These are phyloP conservation scores for Hypselothyrea guttata DNA, from an alignment of 2,888 invertebrate genomes.

Conservation along the genomic window DNA sequence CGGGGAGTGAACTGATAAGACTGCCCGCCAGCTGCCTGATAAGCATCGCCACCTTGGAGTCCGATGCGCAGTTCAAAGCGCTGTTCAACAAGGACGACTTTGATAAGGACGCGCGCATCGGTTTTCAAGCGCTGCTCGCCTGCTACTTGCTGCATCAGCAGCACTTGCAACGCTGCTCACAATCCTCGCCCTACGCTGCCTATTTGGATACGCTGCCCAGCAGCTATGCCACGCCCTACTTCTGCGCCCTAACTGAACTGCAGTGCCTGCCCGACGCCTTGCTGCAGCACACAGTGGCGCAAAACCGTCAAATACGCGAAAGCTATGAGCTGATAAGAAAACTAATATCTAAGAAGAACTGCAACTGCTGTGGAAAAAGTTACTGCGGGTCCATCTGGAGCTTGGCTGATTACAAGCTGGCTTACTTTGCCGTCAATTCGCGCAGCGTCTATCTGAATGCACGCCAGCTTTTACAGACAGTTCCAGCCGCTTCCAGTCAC, in stretches of 20 bases:
- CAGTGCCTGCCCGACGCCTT: constrained; percentile 85
- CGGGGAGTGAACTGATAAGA: constrained; percentile 85
- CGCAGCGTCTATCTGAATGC: constrained; percentile 90
- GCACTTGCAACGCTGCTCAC: constrained; percentile 81
- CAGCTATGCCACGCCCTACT: constrained; percentile 87
- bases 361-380: constrained; percentile 82
- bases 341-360: constrained; percentile 40
- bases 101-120: constrained; percentile 80
- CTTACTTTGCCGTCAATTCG: constrained; percentile 92
- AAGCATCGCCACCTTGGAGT: constrained; percentile 84
- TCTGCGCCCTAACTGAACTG: constrained; percentile 85
- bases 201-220: constrained; percentile 88
- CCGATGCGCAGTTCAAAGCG: constrained; percentile 84
- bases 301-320: constrained; percentile 83
- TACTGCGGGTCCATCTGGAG: constrained; percentile 83
- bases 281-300: constrained; percentile 83
- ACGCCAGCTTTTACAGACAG: too few species aligned
- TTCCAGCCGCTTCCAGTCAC: constrained; percentile 79
- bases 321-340: constrained; percentile 58
- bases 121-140: constrained; percentile 89
- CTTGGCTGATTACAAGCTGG: constrained; percentile 87
- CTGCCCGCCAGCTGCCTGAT: constrained; percentile 85
- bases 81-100: constrained; percentile 76
- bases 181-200: constrained; percentile 84
- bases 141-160: constrained; percentile 88